A percentile compares a stretch with the other conserved stretches of the same genome.
These are phyloP conservation scores for Coranthus polyacanthus DNA, from an alignment of 2,797 vertebrate species.

Conservation along the genomic window DNA sequence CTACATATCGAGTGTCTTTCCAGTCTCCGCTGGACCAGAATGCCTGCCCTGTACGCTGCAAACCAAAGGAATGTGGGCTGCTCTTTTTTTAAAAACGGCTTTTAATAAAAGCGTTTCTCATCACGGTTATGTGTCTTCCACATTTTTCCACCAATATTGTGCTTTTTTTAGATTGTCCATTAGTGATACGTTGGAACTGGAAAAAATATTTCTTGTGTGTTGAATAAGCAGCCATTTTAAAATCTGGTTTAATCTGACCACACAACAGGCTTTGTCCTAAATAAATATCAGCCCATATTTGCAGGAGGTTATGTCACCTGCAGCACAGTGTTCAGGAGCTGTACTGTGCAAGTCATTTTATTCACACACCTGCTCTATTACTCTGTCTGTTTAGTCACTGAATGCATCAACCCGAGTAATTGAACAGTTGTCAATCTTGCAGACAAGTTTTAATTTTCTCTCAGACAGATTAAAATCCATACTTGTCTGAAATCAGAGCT, in stretches of 20 bases:
- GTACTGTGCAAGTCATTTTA: too few relatives aligned
- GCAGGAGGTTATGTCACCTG: slow-evolving; percentile 43
- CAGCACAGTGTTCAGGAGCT: slow-evolving; percentile 31
- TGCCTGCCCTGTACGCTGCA: slow-evolving; percentile 38
- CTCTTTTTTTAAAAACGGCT: too few relatives aligned
- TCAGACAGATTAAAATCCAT: background rate
- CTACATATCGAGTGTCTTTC: slow-evolving; percentile 83
- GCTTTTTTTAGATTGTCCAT: too few relatives aligned
- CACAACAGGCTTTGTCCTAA: slow-evolving; percentile 16
- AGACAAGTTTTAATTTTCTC: slow-evolving; percentile 4
- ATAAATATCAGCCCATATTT: slow-evolving; percentile 52
- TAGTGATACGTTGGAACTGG: background rate
- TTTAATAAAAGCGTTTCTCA: background rate
- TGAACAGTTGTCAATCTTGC: slow-evolving; percentile 2
- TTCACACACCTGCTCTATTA: slow-evolving; percentile 7
- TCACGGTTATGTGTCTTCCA: background rate
- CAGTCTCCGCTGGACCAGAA: slow-evolving; percentile 60
- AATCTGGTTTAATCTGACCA: slow-evolving; percentile 36
- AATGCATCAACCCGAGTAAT: slow-evolving; percentile 6
- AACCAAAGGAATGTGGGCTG: slow-evolving; percentile 44
- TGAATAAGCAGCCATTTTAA: slow-evolving; percentile 16
- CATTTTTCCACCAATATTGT: too few relatives aligned
- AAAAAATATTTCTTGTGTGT: slow-evolving; percentile 28
- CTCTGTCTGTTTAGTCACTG: slow-evolving; percentile 9
- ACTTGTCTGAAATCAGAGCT: slow-evolving; percentile 13